Evolutionary conservation across 2,113 vertebrate genomes (phyloP).

Genomic region (Elgaria multicarinata): DNA sequence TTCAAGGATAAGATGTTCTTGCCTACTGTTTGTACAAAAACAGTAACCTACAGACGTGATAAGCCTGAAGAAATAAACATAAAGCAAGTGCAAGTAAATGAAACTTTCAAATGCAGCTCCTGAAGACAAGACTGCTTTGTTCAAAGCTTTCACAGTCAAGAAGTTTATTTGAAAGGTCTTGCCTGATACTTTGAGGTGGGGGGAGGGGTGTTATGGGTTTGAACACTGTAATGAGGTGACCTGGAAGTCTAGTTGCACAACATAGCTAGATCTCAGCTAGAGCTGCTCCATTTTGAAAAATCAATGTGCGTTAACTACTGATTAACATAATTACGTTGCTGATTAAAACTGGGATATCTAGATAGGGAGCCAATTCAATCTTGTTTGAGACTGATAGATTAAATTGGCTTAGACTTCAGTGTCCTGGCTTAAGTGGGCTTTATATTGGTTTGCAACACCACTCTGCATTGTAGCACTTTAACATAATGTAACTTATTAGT

Average conservation of each 20-base stretch:
- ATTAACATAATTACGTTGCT: slow-evolving; percentile 32
- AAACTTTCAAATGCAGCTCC: slow-evolving; percentile 85
- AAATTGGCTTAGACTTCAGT: background rate
- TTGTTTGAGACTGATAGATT: background rate
- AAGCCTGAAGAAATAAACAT: slow-evolving; percentile 90
- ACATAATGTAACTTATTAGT: slow-evolving; percentile 81
- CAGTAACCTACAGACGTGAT: slow-evolving; percentile 92
- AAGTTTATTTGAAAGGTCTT: slow-evolving; percentile 54
- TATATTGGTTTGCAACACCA: slow-evolving; percentile 59
- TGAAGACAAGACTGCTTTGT: slow-evolving; percentile 68
- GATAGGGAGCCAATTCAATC: background rate
- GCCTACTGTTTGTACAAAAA: slow-evolving; percentile 90
- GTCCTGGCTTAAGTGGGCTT: background rate
- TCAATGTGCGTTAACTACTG: slow-evolving; percentile 85
- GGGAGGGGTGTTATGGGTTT: slow-evolving; percentile 45
- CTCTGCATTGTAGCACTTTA: slow-evolving; percentile 85
- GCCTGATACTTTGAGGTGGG: slow-evolving; percentile 52
- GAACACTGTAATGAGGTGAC: slow-evolving; percentile 65
- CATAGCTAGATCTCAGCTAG: slow-evolving; percentile 68
- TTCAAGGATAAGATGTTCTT: slow-evolving; percentile 84
- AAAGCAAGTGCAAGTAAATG: slow-evolving; percentile 85
- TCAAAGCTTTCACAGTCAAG: slow-evolving; percentile 54
- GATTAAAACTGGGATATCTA: background rate
- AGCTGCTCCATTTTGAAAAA: slow-evolving; percentile 82
- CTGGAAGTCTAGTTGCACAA: slow-evolving; percentile 60